Conservation (phyloP, 1,140 invertebrate genomes). For the Belonocnema kinseyi region DNA sequence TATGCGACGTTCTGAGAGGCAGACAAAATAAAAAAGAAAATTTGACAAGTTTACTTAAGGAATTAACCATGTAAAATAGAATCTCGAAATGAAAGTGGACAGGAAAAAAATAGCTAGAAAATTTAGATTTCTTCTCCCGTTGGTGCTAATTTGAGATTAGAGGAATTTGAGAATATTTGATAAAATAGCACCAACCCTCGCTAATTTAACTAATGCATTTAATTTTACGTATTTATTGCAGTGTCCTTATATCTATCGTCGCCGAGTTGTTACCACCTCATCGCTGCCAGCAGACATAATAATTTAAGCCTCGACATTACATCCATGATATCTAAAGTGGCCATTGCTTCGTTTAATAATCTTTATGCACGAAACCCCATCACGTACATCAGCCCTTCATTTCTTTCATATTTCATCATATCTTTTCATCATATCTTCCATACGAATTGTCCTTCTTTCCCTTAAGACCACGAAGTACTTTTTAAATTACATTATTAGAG, state of each 20-base stretch:
- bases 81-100: no score
- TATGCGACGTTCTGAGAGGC: no score
- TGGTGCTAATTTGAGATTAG: background rate
- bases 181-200: background rate
- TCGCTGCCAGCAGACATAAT: background rate
- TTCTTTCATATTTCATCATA: background rate
- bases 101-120: no score
- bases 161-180: background rate
- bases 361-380: slow-evolving; percentile 6
- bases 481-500: background rate
- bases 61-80: no score
- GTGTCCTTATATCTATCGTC: background rate
- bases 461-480: background rate
- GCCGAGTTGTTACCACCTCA: background rate
- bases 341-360: slow-evolving; percentile 19
- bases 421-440: background rate
- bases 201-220: background rate
- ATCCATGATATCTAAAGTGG: background rate
- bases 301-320: slow-evolving; percentile 1
- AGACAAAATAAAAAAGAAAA: no score
- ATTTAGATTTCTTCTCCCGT: no score
- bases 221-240: background rate
- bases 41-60: no score
- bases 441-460: background rate
- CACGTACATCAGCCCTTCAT: slow-evolving; percentile 10